phyloP scores from a whole-genome alignment of 2,797 vertebrate species.

The Schizopygopsis pylzovi region DNA sequence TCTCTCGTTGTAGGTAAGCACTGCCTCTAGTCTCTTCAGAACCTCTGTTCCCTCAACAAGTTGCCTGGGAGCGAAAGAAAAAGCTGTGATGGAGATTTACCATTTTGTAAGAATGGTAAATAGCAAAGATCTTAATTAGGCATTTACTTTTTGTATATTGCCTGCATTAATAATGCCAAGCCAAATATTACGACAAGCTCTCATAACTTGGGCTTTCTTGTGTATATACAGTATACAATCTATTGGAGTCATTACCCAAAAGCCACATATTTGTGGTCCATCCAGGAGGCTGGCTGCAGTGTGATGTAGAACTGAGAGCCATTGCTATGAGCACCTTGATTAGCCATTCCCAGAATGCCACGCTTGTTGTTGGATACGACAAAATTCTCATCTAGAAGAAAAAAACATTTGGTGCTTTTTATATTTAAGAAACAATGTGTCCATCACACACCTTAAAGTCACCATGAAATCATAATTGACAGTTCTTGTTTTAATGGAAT shows the following conservation, averaged over 20 bases:
- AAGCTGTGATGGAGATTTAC: not conserved
- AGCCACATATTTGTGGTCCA: constrained; percentile 88
- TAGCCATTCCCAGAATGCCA: constrained; percentile 87
- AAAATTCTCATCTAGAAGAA: constrained; percentile 86
- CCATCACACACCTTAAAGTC: not conserved
- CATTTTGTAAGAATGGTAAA: not conserved
- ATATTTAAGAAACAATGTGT: not conserved
- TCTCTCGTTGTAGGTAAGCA: constrained; percentile 82
- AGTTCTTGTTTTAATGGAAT: not conserved
- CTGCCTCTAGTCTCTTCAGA: constrained; percentile 81
- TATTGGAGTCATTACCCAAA: constrained; percentile 81
- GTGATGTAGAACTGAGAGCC: constrained; percentile 91
- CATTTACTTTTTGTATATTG: not conserved
- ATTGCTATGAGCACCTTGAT: constrained; percentile 87
- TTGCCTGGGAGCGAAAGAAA: constrained; percentile 74
- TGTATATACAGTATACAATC: not conserved
- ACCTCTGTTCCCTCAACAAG: constrained; percentile 84
- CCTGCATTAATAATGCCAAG: not conserved
- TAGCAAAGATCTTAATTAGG: not conserved
- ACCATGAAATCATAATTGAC: not conserved
- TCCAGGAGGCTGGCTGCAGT: constrained; percentile 82
- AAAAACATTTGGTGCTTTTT: constrained; percentile 13
- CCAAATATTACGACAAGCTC: not conserved
- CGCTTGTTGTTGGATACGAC: constrained; percentile 82
- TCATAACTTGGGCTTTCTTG: not conserved